These are phyloP conservation scores for Heliconius melpomene DNA, from an alignment of 1,140 invertebrate species.

Conservation along the genomic window DNA sequence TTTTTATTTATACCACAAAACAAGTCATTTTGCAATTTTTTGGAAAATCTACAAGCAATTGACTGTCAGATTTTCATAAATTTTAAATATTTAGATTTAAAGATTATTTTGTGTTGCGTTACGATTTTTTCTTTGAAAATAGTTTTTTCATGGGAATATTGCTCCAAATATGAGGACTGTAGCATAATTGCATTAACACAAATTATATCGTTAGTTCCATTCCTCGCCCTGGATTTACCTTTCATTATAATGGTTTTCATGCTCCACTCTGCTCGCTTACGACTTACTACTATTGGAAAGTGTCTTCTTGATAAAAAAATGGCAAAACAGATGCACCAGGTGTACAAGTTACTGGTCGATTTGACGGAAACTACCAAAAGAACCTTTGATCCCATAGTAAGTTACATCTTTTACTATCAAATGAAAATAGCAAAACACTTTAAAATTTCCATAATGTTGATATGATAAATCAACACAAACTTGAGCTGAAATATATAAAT, in stretches of 20 bases:
- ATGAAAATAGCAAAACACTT: too few species aligned
- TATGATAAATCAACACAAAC: too few species aligned
- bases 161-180: background rate
- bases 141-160: background rate
- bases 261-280: background rate
- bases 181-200: background rate
- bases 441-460: too few species aligned
- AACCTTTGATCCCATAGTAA: background rate
- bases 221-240: background rate
- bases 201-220: background rate
- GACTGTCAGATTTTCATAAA: background rate
- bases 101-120: background rate
- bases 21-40: background rate
- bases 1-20: slow-evolving; percentile 6
- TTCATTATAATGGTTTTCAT: background rate
- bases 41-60: background rate
- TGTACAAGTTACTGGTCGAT: background rate
- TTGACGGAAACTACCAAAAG: background rate
- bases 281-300: background rate
- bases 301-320: background rate
- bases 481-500: too few species aligned
- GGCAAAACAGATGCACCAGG: background rate
- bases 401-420: background rate
- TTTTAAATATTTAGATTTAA: background rate
- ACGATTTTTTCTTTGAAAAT: background rate